phyloP scores from a whole-genome alignment of 2,113 vertebrate species.

The Tringa solitaria region DNA sequence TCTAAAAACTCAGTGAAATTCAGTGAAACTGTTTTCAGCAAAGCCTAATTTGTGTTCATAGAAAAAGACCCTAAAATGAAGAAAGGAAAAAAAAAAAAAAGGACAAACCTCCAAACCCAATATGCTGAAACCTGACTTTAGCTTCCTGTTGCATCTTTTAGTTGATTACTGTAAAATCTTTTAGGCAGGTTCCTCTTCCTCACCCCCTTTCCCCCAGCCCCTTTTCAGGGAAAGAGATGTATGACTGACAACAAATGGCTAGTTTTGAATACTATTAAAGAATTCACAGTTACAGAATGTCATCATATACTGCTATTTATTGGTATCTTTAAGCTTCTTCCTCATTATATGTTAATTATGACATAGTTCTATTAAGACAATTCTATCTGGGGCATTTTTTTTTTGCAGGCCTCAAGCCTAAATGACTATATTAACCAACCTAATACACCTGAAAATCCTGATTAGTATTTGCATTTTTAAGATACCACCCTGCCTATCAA shows the following conservation, averaged over 20 bases:
- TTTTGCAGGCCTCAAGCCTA: neutral
- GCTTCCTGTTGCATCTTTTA: neutral
- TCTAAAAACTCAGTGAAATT: too few relatives aligned
- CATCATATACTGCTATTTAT: neutral
- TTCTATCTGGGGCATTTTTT: neutral
- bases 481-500: neutral
- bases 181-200: neutral
- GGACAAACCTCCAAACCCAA: neutral
- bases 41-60: neutral
- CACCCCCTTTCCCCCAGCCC: too few relatives aligned
- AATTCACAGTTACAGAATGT: neutral
- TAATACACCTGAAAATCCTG: neutral
- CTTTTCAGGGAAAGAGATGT: neutral
- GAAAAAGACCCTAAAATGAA: neutral
- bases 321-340: neutral
- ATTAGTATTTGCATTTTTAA: neutral
- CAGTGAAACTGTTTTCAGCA: neutral
- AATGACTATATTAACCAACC: neutral
- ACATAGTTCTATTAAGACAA: neutral
- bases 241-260: neutral
- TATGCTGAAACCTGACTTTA: neutral
- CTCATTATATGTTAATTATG: neutral
- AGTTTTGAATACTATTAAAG: neutral
- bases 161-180: neutral
- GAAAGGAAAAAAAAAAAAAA: neutral